Conservation (phyloP, 1,140 invertebrate genomes). For the Meloidogyne floridensis region DNA sequence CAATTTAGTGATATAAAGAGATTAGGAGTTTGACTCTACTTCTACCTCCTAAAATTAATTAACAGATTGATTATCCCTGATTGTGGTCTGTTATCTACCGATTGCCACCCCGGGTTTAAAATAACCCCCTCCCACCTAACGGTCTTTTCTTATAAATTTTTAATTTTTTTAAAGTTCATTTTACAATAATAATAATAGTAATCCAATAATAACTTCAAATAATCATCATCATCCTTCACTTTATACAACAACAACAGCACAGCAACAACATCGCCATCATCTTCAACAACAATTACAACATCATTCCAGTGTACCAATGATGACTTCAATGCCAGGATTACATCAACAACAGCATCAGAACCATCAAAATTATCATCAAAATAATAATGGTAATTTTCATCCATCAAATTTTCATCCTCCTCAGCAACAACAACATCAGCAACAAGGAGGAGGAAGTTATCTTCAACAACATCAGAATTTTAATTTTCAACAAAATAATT, state of each 20-base stretch:
- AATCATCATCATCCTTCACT: constrained; percentile 1
- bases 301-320: constrained; percentile 1
- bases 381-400: too few species aligned
- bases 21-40: too few species aligned
- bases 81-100: too few species aligned
- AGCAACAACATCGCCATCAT: background rate
- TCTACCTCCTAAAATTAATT: too few species aligned
- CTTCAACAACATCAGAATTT: background rate
- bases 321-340: constrained; percentile 11
- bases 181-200: background rate
- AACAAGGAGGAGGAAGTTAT: background rate
- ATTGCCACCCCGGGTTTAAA: too few species aligned
- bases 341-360: background rate
- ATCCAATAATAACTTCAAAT: background rate
- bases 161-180: background rate
- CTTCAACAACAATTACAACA: background rate
- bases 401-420: too few species aligned
- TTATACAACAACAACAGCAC: background rate
- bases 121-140: too few species aligned
- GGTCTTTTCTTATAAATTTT: background rate
- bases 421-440: background rate
- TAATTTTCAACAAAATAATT: background rate
- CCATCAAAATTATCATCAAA: background rate
- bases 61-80: too few species aligned
- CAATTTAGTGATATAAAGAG: too few species aligned